phyloP scores from a whole-genome alignment of 2,797 vertebrate genomes.

The Ctenochaetus hawaiiensis region DNA sequence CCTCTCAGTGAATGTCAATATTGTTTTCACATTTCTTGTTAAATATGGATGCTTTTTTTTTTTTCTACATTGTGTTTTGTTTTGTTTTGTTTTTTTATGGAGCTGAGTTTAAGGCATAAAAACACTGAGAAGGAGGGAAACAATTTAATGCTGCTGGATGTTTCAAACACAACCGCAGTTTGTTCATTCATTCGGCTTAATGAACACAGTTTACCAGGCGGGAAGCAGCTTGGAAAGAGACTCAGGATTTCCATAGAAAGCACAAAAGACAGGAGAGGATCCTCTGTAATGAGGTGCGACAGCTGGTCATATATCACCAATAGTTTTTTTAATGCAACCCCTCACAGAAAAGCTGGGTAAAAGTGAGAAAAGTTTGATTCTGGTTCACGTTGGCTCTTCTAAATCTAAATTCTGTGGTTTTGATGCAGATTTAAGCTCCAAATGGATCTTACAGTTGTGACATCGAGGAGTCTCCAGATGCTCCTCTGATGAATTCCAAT shows the following conservation, averaged over 20 bases:
- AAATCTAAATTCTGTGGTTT: neutral
- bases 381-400: neutral
- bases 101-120: no score
- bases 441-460: slow-evolving; percentile 15
- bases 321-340: no score
- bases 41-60: no score
- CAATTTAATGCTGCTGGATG: neutral
- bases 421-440: slow-evolving; percentile 12
- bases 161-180: neutral
- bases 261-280: neutral
- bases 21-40: no score
- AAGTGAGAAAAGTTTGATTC: neutral
- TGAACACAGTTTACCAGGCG: neutral
- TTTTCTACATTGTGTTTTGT: no score
- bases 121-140: neutral
- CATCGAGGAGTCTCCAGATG: neutral
- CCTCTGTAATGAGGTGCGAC: neutral
- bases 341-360: no score
- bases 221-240: neutral
- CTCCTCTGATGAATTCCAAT: neutral
- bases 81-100: no score
- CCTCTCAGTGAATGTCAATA: no score
- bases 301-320: neutral
- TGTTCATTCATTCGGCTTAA: neutral
- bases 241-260: no score